Evolutionary conservation across 2,797 vertebrate species (phyloP).

Genomic region (Anguilla anguilla): DNA sequence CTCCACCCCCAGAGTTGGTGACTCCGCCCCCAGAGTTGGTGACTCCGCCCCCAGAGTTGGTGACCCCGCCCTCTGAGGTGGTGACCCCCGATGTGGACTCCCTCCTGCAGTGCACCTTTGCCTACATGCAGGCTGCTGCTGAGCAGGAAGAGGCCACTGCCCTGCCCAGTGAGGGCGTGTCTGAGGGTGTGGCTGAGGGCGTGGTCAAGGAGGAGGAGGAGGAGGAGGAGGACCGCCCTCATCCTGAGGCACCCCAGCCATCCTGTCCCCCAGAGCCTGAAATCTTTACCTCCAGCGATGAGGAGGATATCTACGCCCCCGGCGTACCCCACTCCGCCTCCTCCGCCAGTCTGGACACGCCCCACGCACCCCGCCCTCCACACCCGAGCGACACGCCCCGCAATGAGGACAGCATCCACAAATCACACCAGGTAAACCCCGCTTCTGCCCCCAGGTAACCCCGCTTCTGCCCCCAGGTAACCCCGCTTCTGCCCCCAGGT

Average conservation of each 20-base stretch:
- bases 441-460: neutral
- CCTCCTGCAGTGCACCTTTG: conserved; percentile 75
- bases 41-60: conserved; percentile 15
- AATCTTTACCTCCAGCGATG: conserved; percentile 81
- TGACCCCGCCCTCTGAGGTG: conserved; percentile 6
- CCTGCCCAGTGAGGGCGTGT: conserved; percentile 47
- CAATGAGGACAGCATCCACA: conserved; percentile 66
- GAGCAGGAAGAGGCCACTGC: conserved; percentile 49
- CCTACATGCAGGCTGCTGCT: conserved; percentile 72
- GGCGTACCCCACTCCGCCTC: conserved; percentile 72
- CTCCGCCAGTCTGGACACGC: conserved; percentile 64
- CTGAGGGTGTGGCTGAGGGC: neutral
- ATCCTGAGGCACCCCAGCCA: conserved; percentile 50
- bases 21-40: conserved; percentile 48
- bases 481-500: too few relatives aligned
- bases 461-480: too few relatives aligned
- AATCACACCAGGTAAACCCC: conserved; percentile 81
- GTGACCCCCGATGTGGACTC: conserved; percentile 72
- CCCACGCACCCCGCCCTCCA: conserved; percentile 35
- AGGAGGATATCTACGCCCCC: conserved; percentile 90
- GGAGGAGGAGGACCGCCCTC: conserved; percentile 26
- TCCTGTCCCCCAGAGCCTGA: conserved; percentile 53
- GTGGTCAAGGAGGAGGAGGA: conserved; percentile 51
- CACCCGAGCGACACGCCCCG: conserved; percentile 45
- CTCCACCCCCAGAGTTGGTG: neutral